Base-by-base conservation (phyloP, 2,113 vertebrate species). In the Argyrosomus japonicus region DNA sequence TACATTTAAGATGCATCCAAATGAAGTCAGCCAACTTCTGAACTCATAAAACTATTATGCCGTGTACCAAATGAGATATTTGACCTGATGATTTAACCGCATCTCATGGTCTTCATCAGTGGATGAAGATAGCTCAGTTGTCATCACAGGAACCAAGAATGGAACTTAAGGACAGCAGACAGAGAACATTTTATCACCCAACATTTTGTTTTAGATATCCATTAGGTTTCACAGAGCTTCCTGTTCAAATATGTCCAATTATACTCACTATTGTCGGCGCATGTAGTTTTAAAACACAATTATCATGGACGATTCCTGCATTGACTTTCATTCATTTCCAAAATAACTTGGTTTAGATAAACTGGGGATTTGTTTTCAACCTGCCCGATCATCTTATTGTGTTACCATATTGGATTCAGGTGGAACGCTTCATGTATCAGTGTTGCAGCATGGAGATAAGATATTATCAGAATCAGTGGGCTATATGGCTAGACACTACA, bases 381-480 rank as follows among this genome's bases (percentile, higher is more conserved):
- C 32, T 51, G 21, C n/a, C 48, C 10, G 1, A 32, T 51, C 29
- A 70, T 54, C n/a, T 21, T 32, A 57, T 25, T 45, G 51, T 43
- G 68, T 43, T 40, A 9, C 25, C 32, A 8, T 25, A 17, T 25
- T 57, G 36, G 36, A 43, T 57, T 71, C 32, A 18, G 3, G 6
- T 40, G 21, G 3, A 54, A 27, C 18, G 9, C 36, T 45, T 57
- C 45, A 43, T 75, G 25, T 17, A 17, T 7, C 9, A 27, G 15
- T 61, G 11, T 29, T 29, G 56, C 56, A 73, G 25, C 70, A 29
- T 21, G 25, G 18, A 60, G 70, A 48, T 60, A 21, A 73, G 11
- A 62, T 47, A 10, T 15, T 61, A 74, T 50, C 71, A 21, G 48
- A 32, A 61, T 29, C 70, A 29, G n/a, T 48, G 25, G 57, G 57